Conservation (phyloP, 2,113 vertebrate species). For the Xyrauchen texanus region DNA sequence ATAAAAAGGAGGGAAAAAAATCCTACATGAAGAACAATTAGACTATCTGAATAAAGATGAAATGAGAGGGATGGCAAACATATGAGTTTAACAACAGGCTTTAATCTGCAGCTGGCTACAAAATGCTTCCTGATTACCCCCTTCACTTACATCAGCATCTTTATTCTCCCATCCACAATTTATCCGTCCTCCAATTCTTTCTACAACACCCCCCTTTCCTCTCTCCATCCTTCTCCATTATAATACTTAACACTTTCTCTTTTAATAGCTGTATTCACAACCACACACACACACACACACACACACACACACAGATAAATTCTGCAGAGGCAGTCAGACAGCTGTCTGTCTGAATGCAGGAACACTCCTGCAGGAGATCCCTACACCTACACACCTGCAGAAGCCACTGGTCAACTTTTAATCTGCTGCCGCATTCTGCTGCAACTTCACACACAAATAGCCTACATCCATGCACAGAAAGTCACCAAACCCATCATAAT, state of each 20-base stretch:
- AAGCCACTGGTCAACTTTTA: constrained; percentile 54
- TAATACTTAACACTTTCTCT: constrained; percentile 4
- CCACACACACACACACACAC: constrained; percentile 4
- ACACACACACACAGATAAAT: constrained; percentile 18
- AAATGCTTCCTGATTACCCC: constrained; percentile 40
- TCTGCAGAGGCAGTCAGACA: constrained; percentile 27
- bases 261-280: constrained; percentile 2
- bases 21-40: constrained; percentile 24
- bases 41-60: constrained; percentile 32
- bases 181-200: not conserved
- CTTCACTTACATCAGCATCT: constrained; percentile 38
- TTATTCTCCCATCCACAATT: not conserved
- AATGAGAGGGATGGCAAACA: constrained; percentile 35
- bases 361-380: not conserved
- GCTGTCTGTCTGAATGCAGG: constrained; percentile 32
- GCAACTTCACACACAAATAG: constrained; percentile 24
- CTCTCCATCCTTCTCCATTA: constrained; percentile 11
- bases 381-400: constrained; percentile 49
- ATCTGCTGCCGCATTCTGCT: constrained; percentile 21
- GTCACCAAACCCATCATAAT: no score
- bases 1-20: constrained; percentile 9
- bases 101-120: constrained; percentile 48
- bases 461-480: not conserved
- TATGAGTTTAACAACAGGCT: constrained; percentile 40
- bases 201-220: constrained; percentile 6